Base-by-base conservation (phyloP, 53 echinoderm and acorn worm genomes). In the Patiria pectinifera region DNA sequence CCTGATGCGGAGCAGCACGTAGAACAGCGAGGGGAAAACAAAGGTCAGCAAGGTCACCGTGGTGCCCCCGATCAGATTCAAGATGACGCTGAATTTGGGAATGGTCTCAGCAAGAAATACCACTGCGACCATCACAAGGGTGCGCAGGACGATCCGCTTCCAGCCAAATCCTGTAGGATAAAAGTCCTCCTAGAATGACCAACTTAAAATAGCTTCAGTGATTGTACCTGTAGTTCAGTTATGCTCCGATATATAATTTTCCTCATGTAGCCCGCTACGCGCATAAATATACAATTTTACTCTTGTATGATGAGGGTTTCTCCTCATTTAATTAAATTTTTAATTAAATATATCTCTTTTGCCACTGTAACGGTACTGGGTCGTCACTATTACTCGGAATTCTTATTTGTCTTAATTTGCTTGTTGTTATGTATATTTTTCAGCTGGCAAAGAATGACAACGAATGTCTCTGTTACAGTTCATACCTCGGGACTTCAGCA, bases 21-120 rank as follows among this genome's bases (percentile, higher is more conserved):
- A 97, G 78, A 97, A 97, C 14, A 96, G 45, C 0, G 97, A 97
- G 8, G 97, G 97, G 70, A 96, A 97, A 13, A 96, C 96, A 71
- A 97, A 97, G 15, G 96, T 96, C 13, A 96, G 76, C 24, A 96
- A 91, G 14, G 95, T 96, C 5, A 97, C 94, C 0, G 97, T 97
- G 3, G 97, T 95, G 13, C 96, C 95, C 1, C 96, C 97, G 24
- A 96, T 93, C 10, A 97, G 92, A 5, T 94, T 91, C 22, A 97
- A 86, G 60, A 97, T 97, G 69, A 95, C 95, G 19, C 97, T 95
- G 84, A 97, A 97, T 25, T 96, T 94, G 19, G 97, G 97, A 47
- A 97, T 94, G 11, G 97, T 94, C 83, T 97, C 96, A n/a, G 93
- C 96, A 4, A 94, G 84, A 48, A 96, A 96, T 63, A 92, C 81